Percentiles rank a stretch among this genome's conserved stretches.
These are phyloP conservation scores for Catocala nupta DNA, from an alignment of 2,888 invertebrate species.

Conservation along the genomic window DNA sequence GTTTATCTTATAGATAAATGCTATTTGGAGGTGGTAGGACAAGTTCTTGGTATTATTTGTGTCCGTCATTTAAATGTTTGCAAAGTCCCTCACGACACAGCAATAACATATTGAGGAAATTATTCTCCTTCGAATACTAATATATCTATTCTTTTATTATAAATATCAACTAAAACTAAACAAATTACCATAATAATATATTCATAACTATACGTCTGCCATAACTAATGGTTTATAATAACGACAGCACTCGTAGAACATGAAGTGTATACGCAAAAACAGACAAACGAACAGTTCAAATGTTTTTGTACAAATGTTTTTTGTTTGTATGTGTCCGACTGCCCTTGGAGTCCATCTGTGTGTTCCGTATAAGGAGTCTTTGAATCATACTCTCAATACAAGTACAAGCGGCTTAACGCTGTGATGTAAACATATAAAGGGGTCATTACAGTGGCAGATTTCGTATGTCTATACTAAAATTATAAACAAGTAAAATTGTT, in stretches of 20 bases:
- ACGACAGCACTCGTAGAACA: constrained; percentile 34
- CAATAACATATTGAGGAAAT: too few relatives aligned
- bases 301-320: constrained; percentile 34
- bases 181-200: background rate
- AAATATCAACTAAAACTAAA: background rate
- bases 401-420: constrained; percentile 29
- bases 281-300: constrained; percentile 38
- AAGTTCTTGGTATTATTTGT: too few relatives aligned
- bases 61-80: too few relatives aligned
- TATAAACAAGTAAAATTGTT: too few relatives aligned
- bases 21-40: too few relatives aligned
- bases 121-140: too few relatives aligned
- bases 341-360: constrained; percentile 45
- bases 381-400: constrained; percentile 44
- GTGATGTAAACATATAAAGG: constrained; percentile 24
- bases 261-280: constrained; percentile 46
- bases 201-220: background rate
- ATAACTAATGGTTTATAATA: constrained; percentile 15
- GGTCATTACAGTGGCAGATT: constrained; percentile 16
- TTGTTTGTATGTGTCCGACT: constrained; percentile 32
- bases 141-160: too few relatives aligned
- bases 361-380: constrained; percentile 49
- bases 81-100: too few relatives aligned
- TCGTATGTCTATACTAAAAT: too few relatives aligned
- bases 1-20: too few relatives aligned